Conservation (phyloP, 1,140 invertebrate genomes). For the Rhopalosiphum padi region DNA sequence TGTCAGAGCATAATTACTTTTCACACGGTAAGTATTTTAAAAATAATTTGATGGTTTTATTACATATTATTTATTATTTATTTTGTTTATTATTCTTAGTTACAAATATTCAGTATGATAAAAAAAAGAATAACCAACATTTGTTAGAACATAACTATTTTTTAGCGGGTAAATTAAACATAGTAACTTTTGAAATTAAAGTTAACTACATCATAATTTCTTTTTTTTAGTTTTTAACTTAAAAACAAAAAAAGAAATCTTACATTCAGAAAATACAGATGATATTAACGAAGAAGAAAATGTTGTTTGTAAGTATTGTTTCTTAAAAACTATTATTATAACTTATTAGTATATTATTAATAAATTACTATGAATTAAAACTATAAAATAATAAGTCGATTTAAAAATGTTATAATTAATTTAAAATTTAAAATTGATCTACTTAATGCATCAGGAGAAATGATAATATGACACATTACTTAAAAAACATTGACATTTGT, state of each 20-base stretch:
- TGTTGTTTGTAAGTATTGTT: no score
- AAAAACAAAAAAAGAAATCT: background rate
- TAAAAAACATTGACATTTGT: no score
- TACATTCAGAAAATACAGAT: background rate
- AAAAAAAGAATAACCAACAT: background rate
- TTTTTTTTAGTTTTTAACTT: background rate
- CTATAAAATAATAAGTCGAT: background rate
- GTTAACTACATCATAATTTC: no score
- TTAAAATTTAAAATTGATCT: no score
- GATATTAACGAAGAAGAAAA: background rate
- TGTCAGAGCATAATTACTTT: background rate
- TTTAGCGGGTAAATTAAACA: background rate
- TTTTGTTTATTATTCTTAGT: background rate
- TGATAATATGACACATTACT: no score
- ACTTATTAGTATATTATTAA: no score
- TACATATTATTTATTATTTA: background rate
- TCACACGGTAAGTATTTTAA: background rate
- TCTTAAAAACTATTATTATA: no score
- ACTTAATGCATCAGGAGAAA: no score
- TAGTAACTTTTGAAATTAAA: background rate
- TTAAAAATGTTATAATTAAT: no score
- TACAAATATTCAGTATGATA: background rate
- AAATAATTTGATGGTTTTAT: background rate
- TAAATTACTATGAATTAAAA: background rate
- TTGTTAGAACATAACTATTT: background rate